Evolutionary conservation across 2,888 invertebrate species (phyloP).

Genomic region (Leucophora obtusa): DNA sequence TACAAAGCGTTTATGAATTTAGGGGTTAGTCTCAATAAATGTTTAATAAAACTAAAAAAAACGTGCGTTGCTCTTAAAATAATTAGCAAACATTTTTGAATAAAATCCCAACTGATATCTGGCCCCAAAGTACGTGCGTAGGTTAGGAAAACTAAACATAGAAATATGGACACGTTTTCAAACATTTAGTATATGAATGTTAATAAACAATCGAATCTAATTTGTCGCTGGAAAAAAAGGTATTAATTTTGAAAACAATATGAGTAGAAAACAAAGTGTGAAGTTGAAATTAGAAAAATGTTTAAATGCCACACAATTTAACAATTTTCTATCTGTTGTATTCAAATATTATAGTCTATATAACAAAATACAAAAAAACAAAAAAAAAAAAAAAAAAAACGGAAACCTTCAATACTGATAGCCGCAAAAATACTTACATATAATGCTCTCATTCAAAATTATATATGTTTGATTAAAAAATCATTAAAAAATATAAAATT

Average conservation of each 20-base stretch:
- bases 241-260: conserved; percentile 3
- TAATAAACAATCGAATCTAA: conserved; percentile 33
- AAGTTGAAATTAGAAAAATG: background rate
- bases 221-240: conserved; percentile 1
- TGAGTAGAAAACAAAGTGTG: conserved; percentile 6
- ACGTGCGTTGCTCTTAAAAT: background rate
- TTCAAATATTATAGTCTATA: no score
- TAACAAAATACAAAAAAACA: no score
- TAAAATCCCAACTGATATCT: conserved; percentile 10
- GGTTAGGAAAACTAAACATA: background rate
- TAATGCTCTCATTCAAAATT: background rate
- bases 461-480: background rate
- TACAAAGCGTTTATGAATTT: no score
- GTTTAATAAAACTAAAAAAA: background rate
- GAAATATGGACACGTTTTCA: conserved; percentile 2
- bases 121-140: background rate
- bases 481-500: background rate
- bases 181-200: conserved; percentile 30
- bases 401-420: background rate
- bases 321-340: no score
- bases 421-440: background rate
- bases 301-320: background rate
- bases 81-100: background rate
- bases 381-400: background rate
- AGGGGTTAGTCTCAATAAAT: background rate